phyloP scores from a whole-genome alignment of 2,888 invertebrate species.

The Andrena bicolor region DNA sequence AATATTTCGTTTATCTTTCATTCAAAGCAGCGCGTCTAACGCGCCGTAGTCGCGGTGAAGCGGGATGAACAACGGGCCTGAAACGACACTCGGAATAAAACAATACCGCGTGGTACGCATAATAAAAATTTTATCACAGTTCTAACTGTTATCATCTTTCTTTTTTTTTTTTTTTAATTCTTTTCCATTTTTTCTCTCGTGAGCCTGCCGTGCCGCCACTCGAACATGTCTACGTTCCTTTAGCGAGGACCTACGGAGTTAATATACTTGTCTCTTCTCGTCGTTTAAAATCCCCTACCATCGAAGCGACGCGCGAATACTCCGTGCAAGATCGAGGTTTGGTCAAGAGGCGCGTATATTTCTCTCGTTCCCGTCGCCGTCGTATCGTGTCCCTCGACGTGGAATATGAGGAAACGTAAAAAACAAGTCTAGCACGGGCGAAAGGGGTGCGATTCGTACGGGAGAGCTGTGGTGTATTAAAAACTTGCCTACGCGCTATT shows the following conservation, averaged over 20 bases:
- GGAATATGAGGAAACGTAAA: not conserved
- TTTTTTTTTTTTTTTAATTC: not conserved
- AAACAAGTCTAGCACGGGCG: slow-evolving; percentile 41
- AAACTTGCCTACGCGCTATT: slow-evolving; percentile 66
- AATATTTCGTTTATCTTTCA: slow-evolving; percentile 20
- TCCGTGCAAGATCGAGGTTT: slow-evolving; percentile 46
- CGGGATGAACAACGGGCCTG: slow-evolving; percentile 47
- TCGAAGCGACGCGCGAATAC: slow-evolving; percentile 50
- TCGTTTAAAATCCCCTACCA: slow-evolving; percentile 42
- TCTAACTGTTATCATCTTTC: slow-evolving; percentile 65
- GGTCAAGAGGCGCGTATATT: slow-evolving; percentile 40
- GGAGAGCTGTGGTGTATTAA: slow-evolving; percentile 68
- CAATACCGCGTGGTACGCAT: slow-evolving; percentile 40
- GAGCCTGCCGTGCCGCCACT: slow-evolving; percentile 59
- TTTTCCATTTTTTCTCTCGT: slow-evolving; percentile 3
- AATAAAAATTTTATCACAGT: slow-evolving; percentile 77
- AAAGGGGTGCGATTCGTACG: slow-evolving; percentile 62
- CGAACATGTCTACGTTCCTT: slow-evolving; percentile 57
- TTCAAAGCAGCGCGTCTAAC: slow-evolving; percentile 59
- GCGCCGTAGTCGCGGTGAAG: slow-evolving; percentile 47
- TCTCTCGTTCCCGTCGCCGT: slow-evolving; percentile 21
- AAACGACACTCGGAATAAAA: slow-evolving; percentile 58
- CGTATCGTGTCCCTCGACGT: not conserved
- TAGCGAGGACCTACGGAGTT: slow-evolving; percentile 53
- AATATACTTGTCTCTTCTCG: slow-evolving; percentile 29